A percentile compares a stretch with the other conserved stretches of the same genome.
Conservation (phyloP, 2,113 vertebrate genomes). For the Bufo bufo region DNA sequence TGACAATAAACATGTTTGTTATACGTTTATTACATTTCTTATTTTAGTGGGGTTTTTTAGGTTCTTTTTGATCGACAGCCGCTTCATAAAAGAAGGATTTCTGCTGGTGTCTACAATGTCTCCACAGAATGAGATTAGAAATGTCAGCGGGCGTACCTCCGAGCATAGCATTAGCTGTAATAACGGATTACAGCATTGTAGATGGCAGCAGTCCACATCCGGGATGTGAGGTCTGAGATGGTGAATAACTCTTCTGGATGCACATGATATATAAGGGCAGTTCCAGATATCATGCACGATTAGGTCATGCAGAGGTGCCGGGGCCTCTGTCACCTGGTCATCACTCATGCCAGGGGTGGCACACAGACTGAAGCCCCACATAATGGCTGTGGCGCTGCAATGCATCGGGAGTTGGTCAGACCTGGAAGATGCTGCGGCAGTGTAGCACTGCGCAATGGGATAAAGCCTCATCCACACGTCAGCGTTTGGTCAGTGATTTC, state of each 20-base stretch:
- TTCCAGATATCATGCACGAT: not conserved
- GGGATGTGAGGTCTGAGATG: not conserved
- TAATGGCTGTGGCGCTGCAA: too few species aligned
- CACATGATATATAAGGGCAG: not conserved
- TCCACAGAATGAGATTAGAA: not conserved
- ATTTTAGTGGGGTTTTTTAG: not conserved
- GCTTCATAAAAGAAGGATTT: not conserved
- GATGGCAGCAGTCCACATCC: not conserved
- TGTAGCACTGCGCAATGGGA: too few species aligned
- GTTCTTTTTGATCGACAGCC: not conserved
- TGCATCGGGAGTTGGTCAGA: too few species aligned
- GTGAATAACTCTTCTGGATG: not conserved
- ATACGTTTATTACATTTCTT: not conserved
- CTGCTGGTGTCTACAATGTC: not conserved
- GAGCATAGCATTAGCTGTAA: not conserved
- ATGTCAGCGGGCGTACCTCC: not conserved
- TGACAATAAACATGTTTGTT: not conserved
- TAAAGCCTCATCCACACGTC: too few species aligned
- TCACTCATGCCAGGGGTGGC: too few species aligned
- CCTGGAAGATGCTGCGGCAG: too few species aligned
- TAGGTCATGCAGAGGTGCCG: not conserved
- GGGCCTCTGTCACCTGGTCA: too few species aligned
- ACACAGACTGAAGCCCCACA: too few species aligned
- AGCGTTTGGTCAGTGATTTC: too few species aligned
- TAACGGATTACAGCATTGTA: not conserved